phyloP scores from a whole-genome alignment of 2,888 invertebrate species.

The Hirudinaria manillensis region DNA sequence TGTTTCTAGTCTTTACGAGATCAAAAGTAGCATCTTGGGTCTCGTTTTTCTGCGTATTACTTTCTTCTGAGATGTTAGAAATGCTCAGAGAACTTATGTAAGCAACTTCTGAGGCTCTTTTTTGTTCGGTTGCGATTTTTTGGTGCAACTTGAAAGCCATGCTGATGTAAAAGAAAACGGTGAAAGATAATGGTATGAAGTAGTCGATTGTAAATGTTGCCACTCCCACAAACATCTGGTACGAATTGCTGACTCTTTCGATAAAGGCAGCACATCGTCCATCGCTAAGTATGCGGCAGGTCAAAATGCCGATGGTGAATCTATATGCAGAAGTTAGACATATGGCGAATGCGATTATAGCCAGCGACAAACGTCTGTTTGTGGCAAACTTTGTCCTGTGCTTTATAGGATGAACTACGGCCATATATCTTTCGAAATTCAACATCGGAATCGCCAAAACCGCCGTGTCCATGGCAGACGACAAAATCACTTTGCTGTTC shows the following conservation, averaged over 20 bases:
- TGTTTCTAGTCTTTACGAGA: conserved; percentile 27
- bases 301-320: too few relatives aligned
- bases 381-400: too few relatives aligned
- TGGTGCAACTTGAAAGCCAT: too few relatives aligned
- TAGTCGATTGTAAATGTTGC: conserved; percentile 20
- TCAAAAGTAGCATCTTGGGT: too few relatives aligned
- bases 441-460: conserved; percentile 36
- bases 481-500: conserved; percentile 37
- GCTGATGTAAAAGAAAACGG: too few relatives aligned
- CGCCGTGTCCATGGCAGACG: conserved; percentile 35
- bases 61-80: too few relatives aligned
- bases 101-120: background rate
- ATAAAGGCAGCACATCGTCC: conserved; percentile 19
- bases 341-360: conserved; percentile 5
- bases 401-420: background rate
- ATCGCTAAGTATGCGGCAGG: conserved; percentile 4
- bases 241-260: too few relatives aligned
- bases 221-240: conserved; percentile 3
- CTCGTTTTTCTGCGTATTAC: too few relatives aligned
- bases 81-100: too few relatives aligned
- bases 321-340: too few relatives aligned
- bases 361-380: background rate
- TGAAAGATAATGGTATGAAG: too few relatives aligned
- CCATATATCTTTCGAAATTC: conserved; percentile 37
- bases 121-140: background rate